Percentiles rank a stretch among this genome's conserved stretches.
Evolutionary conservation across 2,797 vertebrate species (phyloP).

Genomic region (Rhinoraja longicauda): DNA sequence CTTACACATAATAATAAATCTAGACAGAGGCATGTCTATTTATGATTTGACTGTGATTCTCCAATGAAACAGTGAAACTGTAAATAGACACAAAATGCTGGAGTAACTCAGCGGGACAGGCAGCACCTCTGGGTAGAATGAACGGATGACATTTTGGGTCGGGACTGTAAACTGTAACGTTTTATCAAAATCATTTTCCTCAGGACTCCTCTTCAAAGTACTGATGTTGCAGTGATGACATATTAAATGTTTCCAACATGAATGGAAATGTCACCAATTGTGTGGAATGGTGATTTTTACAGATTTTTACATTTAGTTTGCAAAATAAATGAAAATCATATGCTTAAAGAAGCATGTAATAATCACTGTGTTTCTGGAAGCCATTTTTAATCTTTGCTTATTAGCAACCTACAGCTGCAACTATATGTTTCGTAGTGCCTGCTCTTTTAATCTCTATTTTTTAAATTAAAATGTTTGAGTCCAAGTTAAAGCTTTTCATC

Average conservation of each 20-base stretch:
- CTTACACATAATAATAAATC: too few species aligned
- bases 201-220: background rate
- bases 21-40: background rate
- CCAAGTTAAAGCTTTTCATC: slow-evolving; percentile 1
- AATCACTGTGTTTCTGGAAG: background rate
- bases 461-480: background rate
- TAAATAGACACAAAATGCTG: too few species aligned
- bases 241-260: background rate
- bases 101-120: too few species aligned
- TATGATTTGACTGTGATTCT: background rate
- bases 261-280: background rate
- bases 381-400: background rate
- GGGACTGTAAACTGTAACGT: background rate
- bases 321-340: background rate
- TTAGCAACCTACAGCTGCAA: background rate
- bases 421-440: background rate
- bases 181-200: background rate
- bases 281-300: background rate
- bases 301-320: background rate
- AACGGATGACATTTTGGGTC: too few species aligned
- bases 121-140: too few species aligned
- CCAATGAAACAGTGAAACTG: background rate
- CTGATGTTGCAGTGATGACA: background rate
- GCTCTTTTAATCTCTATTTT: background rate
- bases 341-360: slow-evolving; percentile 20